These are phyloP conservation scores for Onychomys leucogaster DNA, from an alignment of 2,797 vertebrate species.

Conservation along the genomic window DNA sequence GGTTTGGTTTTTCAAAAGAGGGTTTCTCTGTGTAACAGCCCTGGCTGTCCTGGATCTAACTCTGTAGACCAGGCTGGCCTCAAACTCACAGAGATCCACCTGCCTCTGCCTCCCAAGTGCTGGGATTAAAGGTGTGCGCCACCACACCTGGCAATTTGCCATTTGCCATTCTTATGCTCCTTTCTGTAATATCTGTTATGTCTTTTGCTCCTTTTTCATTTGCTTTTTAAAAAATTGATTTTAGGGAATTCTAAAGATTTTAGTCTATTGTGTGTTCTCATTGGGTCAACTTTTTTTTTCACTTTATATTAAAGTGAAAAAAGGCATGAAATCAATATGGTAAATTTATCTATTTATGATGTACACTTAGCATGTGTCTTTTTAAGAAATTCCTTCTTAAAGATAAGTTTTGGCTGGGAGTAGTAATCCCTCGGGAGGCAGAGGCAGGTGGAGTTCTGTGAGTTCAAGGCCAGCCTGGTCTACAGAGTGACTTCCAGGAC, in stretches of 20 bases:
- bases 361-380: background rate
- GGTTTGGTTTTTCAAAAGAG: too few relatives aligned
- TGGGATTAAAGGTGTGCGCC: too few relatives aligned
- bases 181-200: background rate
- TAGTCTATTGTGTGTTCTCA: slow-evolving; percentile 5
- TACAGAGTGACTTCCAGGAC: background rate
- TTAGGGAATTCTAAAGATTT: background rate
- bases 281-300: background rate
- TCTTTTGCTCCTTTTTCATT: background rate
- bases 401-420: background rate
- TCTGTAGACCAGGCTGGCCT: too few relatives aligned
- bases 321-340: background rate
- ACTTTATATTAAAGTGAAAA: background rate
- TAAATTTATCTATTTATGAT: background rate
- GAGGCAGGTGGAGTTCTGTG: background rate
- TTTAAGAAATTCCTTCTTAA: slow-evolving; percentile 39
- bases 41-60: too few relatives aligned
- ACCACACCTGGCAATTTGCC: too few relatives aligned
- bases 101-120: too few relatives aligned
- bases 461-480: background rate
- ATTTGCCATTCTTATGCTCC: background rate
- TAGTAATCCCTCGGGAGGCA: background rate
- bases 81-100: too few relatives aligned
- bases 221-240: slow-evolving; percentile 22
- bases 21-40: too few relatives aligned